A percentile compares a stretch with the other conserved stretches of the same genome.
Evolutionary conservation across 2,888 invertebrate genomes (phyloP).

Genomic region (Spilarctia lutea): DNA sequence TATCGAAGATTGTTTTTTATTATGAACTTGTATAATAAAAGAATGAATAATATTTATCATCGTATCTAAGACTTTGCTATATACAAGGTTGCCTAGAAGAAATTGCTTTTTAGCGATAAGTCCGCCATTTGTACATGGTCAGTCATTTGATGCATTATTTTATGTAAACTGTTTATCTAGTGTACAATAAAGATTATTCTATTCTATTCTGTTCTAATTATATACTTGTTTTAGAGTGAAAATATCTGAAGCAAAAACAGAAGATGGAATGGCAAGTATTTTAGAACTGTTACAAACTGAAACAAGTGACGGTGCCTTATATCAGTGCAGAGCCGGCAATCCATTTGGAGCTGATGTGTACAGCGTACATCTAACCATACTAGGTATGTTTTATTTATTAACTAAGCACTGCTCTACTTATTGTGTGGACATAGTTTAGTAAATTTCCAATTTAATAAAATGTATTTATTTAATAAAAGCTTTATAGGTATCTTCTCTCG

Average conservation of each 20-base stretch:
- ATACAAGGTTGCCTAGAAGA: too few relatives aligned
- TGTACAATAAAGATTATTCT: too few relatives aligned
- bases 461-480: too few relatives aligned
- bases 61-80: too few relatives aligned
- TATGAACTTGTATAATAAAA: not conserved
- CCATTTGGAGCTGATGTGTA: constrained; percentile 81
- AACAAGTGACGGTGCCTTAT: constrained; percentile 77
- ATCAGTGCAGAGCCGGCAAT: constrained; percentile 82
- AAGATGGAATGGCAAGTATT: constrained; percentile 77
- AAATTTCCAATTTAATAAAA: not conserved
- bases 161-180: too few relatives aligned
- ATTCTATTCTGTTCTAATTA: too few relatives aligned
- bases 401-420: not conserved
- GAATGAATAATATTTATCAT: not conserved
- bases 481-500: too few relatives aligned
- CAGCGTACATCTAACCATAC: constrained; percentile 75
- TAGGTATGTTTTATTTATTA: constrained; percentile 64
- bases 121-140: too few relatives aligned
- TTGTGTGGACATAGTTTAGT: not conserved
- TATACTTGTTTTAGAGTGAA: constrained; percentile 67
- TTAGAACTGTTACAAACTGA: constrained; percentile 79
- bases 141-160: too few relatives aligned
- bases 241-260: constrained; percentile 80
- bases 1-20: too few relatives aligned
- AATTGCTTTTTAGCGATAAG: too few relatives aligned